Evolutionary conservation across 2,888 invertebrate genomes (phyloP).

Genomic region (Amaurobius ferox): DNA sequence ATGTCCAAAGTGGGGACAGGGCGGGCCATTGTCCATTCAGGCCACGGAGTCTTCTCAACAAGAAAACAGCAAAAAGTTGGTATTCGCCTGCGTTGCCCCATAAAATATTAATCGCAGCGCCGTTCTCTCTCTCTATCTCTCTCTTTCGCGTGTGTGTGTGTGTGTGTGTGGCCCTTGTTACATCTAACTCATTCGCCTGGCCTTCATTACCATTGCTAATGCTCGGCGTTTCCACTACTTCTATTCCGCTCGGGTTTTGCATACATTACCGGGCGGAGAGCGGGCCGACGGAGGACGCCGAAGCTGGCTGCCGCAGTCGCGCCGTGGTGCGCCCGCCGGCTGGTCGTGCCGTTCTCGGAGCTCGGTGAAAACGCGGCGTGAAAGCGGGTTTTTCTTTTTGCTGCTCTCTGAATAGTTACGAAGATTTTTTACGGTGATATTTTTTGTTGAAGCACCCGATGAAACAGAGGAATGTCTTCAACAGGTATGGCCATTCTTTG

Average conservation of each 20-base stretch:
- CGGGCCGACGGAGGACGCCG: constrained; percentile 17
- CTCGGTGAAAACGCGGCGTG: not conserved
- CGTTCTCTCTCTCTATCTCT: not conserved
- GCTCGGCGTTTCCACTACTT: constrained; percentile 65
- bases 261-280: constrained; percentile 56
- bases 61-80: constrained; percentile 42
- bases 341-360: constrained; percentile 20
- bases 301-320: constrained; percentile 35
- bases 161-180: constrained; percentile 60
- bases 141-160: constrained; percentile 11
- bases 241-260: constrained; percentile 59
- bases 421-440: not conserved
- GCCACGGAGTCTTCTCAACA: constrained; percentile 35
- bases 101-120: constrained; percentile 70
- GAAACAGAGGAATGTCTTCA: not conserved
- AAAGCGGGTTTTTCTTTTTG: not conserved
- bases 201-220: constrained; percentile 72
- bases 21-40: constrained; percentile 68
- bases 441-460: not conserved
- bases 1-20: constrained; percentile 62
- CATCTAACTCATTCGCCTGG: constrained; percentile 69
- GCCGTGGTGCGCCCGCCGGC: constrained; percentile 43
- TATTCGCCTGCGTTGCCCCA: constrained; percentile 49
- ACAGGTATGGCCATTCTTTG: constrained; percentile 4
- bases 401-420: not conserved